Conservation (phyloP, 1,140 invertebrate species). For the Mycetomoellerius zeteki region DNA sequence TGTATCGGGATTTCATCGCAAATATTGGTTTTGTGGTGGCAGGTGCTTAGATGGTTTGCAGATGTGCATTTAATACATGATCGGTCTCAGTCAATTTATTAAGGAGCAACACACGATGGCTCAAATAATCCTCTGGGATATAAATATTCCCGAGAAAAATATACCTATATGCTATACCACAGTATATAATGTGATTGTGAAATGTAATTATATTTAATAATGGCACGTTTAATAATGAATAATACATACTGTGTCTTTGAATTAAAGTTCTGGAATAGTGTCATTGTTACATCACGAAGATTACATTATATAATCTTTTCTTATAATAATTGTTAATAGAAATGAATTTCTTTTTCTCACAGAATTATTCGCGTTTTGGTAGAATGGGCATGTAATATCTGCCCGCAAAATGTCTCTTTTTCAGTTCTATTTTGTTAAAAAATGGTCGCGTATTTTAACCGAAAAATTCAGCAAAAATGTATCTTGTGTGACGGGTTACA, state of each 20-base stretch:
- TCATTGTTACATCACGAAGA: neutral
- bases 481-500: neutral
- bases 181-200: neutral
- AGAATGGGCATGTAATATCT: neutral
- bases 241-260: neutral
- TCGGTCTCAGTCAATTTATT: conserved; percentile 49
- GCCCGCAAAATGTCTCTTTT: neutral
- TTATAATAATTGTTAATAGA: neutral
- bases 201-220: neutral
- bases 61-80: conserved; percentile 48
- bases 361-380: neutral
- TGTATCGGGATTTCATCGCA: conserved; percentile 62
- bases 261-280: neutral
- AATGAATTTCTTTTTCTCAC: neutral
- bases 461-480: neutral
- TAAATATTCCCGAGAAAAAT: conserved; percentile 1
- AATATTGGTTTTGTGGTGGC: conserved; percentile 62
- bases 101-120: neutral
- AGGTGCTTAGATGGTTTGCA: conserved; percentile 39
- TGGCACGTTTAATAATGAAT: too few species aligned
- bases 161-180: neutral
- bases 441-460: neutral
- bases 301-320: neutral
- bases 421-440: neutral
- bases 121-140: conserved; percentile 12